Conservation (phyloP, 2,888 invertebrate genomes). For the Drosophila dives region DNA sequence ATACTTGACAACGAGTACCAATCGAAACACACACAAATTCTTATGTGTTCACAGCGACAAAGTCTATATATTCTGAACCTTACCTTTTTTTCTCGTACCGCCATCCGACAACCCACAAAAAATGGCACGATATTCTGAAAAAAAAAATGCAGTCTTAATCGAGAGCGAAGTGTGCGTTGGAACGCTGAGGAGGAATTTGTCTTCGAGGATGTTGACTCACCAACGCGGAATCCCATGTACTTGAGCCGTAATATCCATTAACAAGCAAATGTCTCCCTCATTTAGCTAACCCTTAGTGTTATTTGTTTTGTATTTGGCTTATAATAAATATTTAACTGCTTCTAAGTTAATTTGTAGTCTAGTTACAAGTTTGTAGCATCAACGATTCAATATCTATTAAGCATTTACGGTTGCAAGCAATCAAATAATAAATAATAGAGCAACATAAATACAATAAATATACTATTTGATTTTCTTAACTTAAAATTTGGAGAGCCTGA, state of each 20-base stretch:
- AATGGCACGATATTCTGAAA: conserved; percentile 18
- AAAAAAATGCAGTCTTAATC: conserved; percentile 62
- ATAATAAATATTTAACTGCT: conserved; percentile 19
- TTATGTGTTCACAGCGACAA: conserved; percentile 79
- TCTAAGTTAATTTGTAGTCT: conserved; percentile 49
- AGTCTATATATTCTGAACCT: conserved; percentile 72
- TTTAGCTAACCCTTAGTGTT: conserved; percentile 18
- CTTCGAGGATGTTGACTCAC: conserved; percentile 83
- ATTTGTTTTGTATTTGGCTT: conserved; percentile 51
- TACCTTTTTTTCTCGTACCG: conserved; percentile 64
- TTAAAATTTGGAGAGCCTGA: background rate
- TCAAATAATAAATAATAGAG: conserved; percentile 61
- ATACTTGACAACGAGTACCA: conserved; percentile 60
- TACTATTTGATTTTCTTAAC: background rate
- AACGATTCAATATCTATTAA: conserved; percentile 54
- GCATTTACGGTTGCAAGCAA: conserved; percentile 64
- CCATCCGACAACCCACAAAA: conserved; percentile 33
- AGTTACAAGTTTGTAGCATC: conserved; percentile 32
- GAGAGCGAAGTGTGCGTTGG: conserved; percentile 83
- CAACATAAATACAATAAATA: conserved; percentile 13
- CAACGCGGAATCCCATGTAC: conserved; percentile 70
- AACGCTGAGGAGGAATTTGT: conserved; percentile 80
- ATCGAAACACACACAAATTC: conserved; percentile 69
- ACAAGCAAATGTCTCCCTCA: background rate
- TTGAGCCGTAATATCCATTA: conserved; percentile 49